Base-by-base conservation (phyloP, 2,888 invertebrate genomes). In the Strigamia maritima region DNA sequence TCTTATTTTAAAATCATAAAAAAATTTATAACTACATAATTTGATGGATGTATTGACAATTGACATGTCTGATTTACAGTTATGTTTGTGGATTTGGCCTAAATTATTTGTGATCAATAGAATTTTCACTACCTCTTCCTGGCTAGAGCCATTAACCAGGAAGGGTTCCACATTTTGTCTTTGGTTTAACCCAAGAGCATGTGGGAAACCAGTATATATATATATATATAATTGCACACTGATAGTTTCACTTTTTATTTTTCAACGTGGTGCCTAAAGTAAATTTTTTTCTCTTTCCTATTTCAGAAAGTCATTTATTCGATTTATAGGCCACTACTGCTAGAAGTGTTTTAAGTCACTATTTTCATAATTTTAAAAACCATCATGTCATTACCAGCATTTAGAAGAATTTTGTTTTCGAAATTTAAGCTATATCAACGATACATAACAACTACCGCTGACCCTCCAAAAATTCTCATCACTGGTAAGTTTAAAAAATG, bases 401-500 rank as follows among this genome's bases (percentile, higher is more conserved):
- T 65, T 22, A 22, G 60, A 12, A 65, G 19, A 65, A 65, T 10
- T 22, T 65, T 65, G 19, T 65, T 22, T 24, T 22, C 4, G 60
- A 65, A 65, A 22, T 65, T 22, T 65, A 65, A 2, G 1, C 1
- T 65, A n/a, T 19, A 24, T 24, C 60, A 65, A 24, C 60, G 60
- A 22, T 24, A 65, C 19, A 12, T 22, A 24, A 12, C 14, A 22
- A 54, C 40, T 19, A 44, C 76, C 1, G 12, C 60, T 24, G 79
- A 81, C 14, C 74, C 78, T 26, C 80, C 80, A 28, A 80, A 38
- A 31, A 77, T 79, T 35, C 44, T 79, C 4, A 79, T 81, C 26
- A 81, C 81, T 22, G 80, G 81, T 80, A 80, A 78, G 44, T 38
- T 19, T 1, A 14, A 74, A 35, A 35, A 10, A 35, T 35, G 6